Base-by-base conservation (phyloP, 2,113 vertebrate genomes). In the Ptyas mucosa region DNA sequence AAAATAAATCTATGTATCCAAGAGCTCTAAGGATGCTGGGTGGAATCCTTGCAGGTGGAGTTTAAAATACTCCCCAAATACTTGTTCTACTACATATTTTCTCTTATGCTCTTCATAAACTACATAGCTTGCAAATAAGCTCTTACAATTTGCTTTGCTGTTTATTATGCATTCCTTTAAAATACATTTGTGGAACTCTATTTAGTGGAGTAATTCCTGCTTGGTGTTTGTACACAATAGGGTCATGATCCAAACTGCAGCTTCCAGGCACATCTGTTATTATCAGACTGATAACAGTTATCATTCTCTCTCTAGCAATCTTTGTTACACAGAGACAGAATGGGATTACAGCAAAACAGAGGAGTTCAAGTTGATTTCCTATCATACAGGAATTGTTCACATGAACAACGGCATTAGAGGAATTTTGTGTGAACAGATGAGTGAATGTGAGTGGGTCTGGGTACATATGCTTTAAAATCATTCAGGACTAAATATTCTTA, bases 221-320 rank as follows among this genome's bases (percentile, higher is more conserved):
- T 46, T 20, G 1, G 87, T 57, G 87, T 89, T 92, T 89, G 34
- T 89, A 92, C 24, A n/a, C 87, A 89, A 81, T 29, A 34, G 11
- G 61, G 24, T 92, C 26, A 21, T 49, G 61, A 92, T 54, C 52
- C 91, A 57, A 81, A 20, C 51, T n/a, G 34, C 61, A 46, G 18
- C 10, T 53, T 81, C 61, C 23, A 81, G n/a, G 24, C 34, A 46
- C 58, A 89, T 23, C 86, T 89, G 46, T 89, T 75, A 54, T 92
- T 89, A 81, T 21, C 23, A 46, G 49, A 54, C 39, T 92, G 88
- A 92, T 89, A 89, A 89, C 18, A 46, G 61, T 69, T 46, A 92
- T 92, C 55, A 89, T 55, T 92, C 24, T 89, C 91, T 54, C 58
- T 89, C 87, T 81, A n/a, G 34, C 61, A 89, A n/a, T 24, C 34